Conservation (phyloP, 2,113 vertebrate species). For the Suricata suricatta region DNA sequence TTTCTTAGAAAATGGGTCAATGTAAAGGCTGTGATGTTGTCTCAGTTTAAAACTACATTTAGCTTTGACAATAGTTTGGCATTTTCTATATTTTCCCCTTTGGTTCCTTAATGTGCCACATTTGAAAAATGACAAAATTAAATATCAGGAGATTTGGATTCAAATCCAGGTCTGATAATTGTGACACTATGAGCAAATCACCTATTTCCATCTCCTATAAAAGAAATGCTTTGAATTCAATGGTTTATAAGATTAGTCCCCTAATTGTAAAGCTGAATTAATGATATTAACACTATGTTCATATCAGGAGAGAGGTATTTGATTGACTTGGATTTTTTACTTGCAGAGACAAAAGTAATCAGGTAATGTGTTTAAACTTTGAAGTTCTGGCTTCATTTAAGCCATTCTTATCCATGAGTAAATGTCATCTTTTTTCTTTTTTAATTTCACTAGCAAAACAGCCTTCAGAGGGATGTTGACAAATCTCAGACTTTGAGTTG, state of each 20-base stretch:
- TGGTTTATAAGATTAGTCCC: background rate
- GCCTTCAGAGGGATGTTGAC: background rate
- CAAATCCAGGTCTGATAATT: background rate
- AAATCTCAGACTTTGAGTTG: slow-evolving; percentile 25
- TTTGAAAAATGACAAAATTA: background rate
- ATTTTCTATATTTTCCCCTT: background rate
- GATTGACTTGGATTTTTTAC: background rate
- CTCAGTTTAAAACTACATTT: slow-evolving; percentile 26
- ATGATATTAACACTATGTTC: background rate
- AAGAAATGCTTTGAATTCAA: background rate
- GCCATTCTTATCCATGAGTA: slow-evolving; percentile 47
- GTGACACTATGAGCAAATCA: background rate
- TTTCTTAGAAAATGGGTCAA: background rate
- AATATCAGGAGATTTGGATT: background rate
- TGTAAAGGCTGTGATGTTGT: background rate
- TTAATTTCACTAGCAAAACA: background rate
- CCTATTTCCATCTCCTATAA: background rate
- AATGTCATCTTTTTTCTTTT: background rate
- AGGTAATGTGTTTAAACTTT: background rate
- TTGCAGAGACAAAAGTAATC: background rate
- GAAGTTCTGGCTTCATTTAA: slow-evolving; percentile 37
- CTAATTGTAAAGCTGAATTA: background rate
- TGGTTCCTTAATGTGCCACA: background rate
- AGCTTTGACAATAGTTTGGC: background rate
- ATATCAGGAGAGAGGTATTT: background rate